Percentiles rank a stretch among this genome's conserved stretches.
Evolutionary conservation across 1,140 invertebrate species (phyloP).

Genomic region (Oryzaephilus surinamensis): DNA sequence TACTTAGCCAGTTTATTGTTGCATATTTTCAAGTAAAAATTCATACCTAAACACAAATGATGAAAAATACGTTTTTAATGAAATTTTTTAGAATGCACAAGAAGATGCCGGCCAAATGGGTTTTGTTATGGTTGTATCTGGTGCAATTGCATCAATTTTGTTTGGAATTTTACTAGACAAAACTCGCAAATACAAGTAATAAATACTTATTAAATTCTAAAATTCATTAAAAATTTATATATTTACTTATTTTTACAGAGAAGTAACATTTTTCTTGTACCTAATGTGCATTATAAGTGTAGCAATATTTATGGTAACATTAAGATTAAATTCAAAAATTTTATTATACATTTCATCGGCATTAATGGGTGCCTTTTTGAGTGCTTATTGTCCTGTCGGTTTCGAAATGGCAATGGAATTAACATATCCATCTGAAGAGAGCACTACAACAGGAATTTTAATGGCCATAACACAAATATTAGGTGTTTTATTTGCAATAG

Average conservation of each 20-base stretch:
- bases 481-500: slow-evolving; percentile 18
- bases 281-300: slow-evolving; percentile 12
- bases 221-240: not conserved
- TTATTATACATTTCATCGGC: slow-evolving; percentile 16
- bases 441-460: slow-evolving; percentile 22
- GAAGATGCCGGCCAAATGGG: slow-evolving; percentile 58
- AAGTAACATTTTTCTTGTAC: slow-evolving; percentile 16
- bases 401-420: slow-evolving; percentile 25
- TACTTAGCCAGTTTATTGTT: slow-evolving; percentile 23
- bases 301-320: slow-evolving; percentile 14
- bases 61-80: not conserved
- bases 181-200: slow-evolving; percentile 40
- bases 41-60: too few species aligned
- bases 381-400: slow-evolving; percentile 20
- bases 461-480: slow-evolving; percentile 20
- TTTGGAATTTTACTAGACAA: slow-evolving; percentile 60
- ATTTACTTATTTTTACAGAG: slow-evolving; percentile 13
- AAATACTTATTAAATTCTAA: not conserved
- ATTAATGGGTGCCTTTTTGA: slow-evolving; percentile 20
- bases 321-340: slow-evolving; percentile 15
- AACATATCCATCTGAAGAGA: slow-evolving; percentile 22
- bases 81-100: slow-evolving; percentile 26
- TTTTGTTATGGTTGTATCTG: slow-evolving; percentile 54
- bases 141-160: slow-evolving; percentile 56
- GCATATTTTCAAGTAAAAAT: slow-evolving; percentile 20